Conservation (phyloP, 2,113 vertebrate genomes). For the Polypterus senegalus region DNA sequence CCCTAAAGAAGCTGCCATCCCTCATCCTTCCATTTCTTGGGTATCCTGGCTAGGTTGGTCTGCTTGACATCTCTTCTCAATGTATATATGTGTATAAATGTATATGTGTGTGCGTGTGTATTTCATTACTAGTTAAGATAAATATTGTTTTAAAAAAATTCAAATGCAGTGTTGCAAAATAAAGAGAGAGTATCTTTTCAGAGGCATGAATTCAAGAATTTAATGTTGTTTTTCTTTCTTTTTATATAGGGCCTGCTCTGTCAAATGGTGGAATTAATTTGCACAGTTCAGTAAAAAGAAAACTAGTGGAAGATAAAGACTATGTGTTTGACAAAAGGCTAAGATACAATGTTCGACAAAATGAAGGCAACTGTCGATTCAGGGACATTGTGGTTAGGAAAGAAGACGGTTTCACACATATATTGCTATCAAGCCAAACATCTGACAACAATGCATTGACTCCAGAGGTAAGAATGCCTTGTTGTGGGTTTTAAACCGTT, state of each 20-base stretch:
- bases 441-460: conserved; percentile 93
- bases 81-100: too few species aligned
- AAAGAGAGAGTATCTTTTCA: too few species aligned
- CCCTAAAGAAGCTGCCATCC: too few species aligned
- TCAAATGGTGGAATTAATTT: conserved; percentile 70
- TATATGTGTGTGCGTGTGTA: too few species aligned
- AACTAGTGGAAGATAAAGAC: conserved; percentile 77
- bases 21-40: too few species aligned
- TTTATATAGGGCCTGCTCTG: conserved; percentile 55
- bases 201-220: too few species aligned
- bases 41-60: too few species aligned
- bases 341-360: conserved; percentile 90
- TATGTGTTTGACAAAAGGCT: conserved; percentile 93
- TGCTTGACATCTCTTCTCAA: too few species aligned
- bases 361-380: conserved; percentile 85
- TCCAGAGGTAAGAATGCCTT: conserved; percentile 70
- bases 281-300: conserved; percentile 78
- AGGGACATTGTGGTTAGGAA: conserved; percentile 95
- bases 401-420: conserved; percentile 92
- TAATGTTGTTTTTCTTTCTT: conserved; percentile 6
- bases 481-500: conserved; percentile 17
- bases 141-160: too few species aligned
- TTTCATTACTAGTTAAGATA: too few species aligned
- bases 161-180: too few species aligned
- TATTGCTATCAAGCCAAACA: conserved; percentile 89